Conservation (phyloP, 2,888 invertebrate genomes). For the Pecten maximus region DNA sequence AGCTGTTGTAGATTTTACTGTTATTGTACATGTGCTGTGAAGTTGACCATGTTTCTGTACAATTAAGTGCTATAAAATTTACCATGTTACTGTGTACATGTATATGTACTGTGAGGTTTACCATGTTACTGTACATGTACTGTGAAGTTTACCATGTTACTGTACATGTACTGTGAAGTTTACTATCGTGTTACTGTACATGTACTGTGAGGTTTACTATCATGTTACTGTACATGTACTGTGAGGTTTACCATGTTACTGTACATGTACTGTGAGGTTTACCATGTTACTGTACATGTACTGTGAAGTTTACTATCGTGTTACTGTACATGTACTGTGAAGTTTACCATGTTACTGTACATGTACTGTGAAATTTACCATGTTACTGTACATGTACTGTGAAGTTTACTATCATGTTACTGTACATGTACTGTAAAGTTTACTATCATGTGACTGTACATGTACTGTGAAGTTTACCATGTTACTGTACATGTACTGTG, state of each 20-base stretch:
- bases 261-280: background rate
- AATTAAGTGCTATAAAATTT: too few relatives aligned
- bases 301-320: constrained; percentile 93
- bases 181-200: constrained; percentile 21
- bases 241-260: background rate
- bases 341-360: background rate
- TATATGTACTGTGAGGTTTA: background rate
- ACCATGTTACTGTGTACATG: background rate
- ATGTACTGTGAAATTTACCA: background rate
- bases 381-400: constrained; percentile 86
- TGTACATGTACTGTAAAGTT: background rate
- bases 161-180: background rate
- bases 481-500: too few relatives aligned
- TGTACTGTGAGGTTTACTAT: background rate
- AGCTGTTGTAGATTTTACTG: background rate
- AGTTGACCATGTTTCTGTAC: background rate
- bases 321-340: too few relatives aligned
- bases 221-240: too few relatives aligned
- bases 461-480: constrained; percentile 92
- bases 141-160: constrained; percentile 86
- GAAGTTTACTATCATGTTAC: constrained; percentile 85
- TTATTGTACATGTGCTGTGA: background rate
- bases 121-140: constrained; percentile 84
- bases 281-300: constrained; percentile 83
- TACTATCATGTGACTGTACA: constrained; percentile 51